Evolutionary conservation across 2,113 vertebrate genomes (phyloP).

Genomic region (Anarrhichthys ocellatus): DNA sequence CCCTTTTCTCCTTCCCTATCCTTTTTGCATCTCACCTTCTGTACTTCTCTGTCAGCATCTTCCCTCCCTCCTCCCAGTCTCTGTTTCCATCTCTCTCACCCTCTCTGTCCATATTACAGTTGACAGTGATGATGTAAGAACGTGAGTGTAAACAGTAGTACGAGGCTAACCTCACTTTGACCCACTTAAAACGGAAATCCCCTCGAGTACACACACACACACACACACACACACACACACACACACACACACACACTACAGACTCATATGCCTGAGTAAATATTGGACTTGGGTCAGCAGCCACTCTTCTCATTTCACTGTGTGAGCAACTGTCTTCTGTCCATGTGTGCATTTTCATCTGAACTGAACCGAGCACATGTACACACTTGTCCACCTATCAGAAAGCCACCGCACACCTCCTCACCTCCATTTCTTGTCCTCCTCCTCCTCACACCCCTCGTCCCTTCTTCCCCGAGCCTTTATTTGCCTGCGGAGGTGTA

Average conservation of each 20-base stretch:
- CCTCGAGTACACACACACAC: slow-evolving; percentile 53
- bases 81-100: neutral
- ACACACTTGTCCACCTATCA: slow-evolving; percentile 5
- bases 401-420: neutral
- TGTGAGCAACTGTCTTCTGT: slow-evolving; percentile 45
- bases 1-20: neutral
- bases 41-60: slow-evolving; percentile 20
- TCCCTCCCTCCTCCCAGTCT: neutral
- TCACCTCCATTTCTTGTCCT: neutral
- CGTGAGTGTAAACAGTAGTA: slow-evolving; percentile 76
- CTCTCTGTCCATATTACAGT: slow-evolving; percentile 49
- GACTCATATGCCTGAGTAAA: slow-evolving; percentile 73
- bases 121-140: slow-evolving; percentile 78
- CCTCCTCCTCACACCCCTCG: neutral
- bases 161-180: slow-evolving; percentile 75
- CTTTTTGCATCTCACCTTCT: slow-evolving; percentile 18
- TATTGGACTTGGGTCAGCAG: slow-evolving; percentile 75
- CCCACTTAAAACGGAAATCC: slow-evolving; percentile 74
- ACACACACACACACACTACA: slow-evolving; percentile 37
- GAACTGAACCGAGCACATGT: slow-evolving; percentile 12
- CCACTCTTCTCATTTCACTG: slow-evolving; percentile 48
- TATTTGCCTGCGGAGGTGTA: slow-evolving; percentile 61
- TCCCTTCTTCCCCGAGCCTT: neutral
- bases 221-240: slow-evolving; percentile 38
- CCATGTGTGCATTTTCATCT: slow-evolving; percentile 26